These are phyloP conservation scores for Sturnira hondurensis DNA, from an alignment of 2,113 vertebrate genomes.

Conservation along the genomic window DNA sequence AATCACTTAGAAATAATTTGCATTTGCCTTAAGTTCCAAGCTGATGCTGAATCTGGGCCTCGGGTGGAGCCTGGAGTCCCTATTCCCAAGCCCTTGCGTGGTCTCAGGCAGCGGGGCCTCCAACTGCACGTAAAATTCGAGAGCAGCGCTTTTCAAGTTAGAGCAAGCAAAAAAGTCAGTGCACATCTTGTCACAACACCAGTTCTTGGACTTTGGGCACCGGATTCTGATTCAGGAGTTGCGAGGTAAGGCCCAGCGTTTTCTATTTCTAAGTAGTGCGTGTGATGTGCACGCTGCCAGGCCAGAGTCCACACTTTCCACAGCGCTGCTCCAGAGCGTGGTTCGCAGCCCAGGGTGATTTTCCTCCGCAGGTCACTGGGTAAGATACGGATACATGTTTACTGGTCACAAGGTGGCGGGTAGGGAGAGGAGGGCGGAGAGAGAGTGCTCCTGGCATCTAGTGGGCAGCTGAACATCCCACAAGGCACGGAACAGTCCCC, in stretches of 20 bases:
- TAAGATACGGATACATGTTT: background rate
- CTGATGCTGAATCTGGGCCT: background rate
- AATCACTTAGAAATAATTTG: background rate
- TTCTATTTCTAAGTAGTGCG: background rate
- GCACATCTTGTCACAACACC: background rate
- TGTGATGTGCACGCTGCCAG: background rate
- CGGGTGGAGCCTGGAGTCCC: background rate
- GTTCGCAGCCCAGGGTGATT: background rate
- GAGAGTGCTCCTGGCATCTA: background rate
- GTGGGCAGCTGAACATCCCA: background rate
- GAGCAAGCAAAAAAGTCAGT: background rate
- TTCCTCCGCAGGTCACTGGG: background rate
- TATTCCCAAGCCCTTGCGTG: background rate
- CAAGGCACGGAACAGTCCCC: accelerated
- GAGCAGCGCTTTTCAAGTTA: background rate
- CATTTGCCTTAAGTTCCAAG: background rate
- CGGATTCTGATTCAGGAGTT: background rate
- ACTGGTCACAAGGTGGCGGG: background rate
- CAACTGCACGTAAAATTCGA: background rate
- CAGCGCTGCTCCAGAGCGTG: background rate
- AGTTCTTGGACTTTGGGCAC: background rate
- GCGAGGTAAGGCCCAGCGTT: background rate
- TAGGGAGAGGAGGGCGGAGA: background rate
- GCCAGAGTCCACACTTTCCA: background rate
- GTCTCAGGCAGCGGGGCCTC: background rate